Evolutionary conservation across 53 echinoderm and acorn worm genomes (phyloP).

Genomic region (Echinometra lucunter): DNA sequence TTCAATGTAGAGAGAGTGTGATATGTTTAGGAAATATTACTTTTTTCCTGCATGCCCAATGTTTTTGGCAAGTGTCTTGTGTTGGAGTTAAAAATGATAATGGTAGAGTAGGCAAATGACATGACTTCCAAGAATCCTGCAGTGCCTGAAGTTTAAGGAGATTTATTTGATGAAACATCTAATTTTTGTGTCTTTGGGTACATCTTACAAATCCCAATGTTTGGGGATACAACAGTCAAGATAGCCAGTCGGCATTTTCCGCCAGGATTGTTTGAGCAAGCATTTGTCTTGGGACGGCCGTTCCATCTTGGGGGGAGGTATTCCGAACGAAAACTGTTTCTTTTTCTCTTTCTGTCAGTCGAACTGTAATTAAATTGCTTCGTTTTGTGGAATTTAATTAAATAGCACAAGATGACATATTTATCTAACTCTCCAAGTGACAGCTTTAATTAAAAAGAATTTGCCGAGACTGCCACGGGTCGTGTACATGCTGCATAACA

Average conservation of each 20-base stretch:
- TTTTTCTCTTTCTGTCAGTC: slow-evolving; percentile 63
- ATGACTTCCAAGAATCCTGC: neutral
- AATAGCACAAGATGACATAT: slow-evolving; percentile 71
- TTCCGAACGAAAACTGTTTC: slow-evolving; percentile 58
- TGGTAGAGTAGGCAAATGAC: neutral
- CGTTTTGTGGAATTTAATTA: slow-evolving; percentile 71
- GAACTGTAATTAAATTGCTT: slow-evolving; percentile 67
- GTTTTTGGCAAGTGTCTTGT: neutral
- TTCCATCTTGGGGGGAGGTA: slow-evolving; percentile 51
- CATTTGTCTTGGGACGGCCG: slow-evolving; percentile 60
- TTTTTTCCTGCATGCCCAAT: neutral
- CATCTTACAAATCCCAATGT: slow-evolving; percentile 23
- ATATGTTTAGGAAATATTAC: neutral
- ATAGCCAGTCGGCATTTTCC: neutral
- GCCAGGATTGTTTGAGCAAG: slow-evolving; percentile 52
- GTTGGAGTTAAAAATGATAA: too few relatives aligned
- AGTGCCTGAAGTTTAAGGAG: slow-evolving; percentile 4
- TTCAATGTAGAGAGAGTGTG: neutral
- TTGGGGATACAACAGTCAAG: slow-evolving; percentile 38
- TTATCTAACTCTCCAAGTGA: slow-evolving; percentile 65
- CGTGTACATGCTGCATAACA: slow-evolving; percentile 65
- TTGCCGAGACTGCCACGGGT: slow-evolving; percentile 52
- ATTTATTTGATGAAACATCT: slow-evolving; percentile 44
- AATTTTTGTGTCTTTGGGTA: slow-evolving; percentile 24
- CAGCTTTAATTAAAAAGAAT: slow-evolving; percentile 73